Percentiles rank a stretch among this genome's conserved stretches.
These are phyloP conservation scores for Pandemis corylana DNA, from an alignment of 2,888 invertebrate species.

Conservation along the genomic window DNA sequence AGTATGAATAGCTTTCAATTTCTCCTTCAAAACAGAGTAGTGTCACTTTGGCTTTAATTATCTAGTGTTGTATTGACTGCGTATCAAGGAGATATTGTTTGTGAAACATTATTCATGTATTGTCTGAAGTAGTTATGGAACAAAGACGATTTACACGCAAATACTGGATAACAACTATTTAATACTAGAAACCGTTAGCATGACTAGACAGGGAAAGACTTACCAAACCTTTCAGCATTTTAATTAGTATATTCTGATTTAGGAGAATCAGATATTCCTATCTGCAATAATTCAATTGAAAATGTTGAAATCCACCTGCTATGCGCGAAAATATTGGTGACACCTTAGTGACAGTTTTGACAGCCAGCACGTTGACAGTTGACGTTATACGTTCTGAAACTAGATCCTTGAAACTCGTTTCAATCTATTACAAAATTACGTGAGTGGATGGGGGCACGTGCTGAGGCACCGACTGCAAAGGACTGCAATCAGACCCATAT, in stretches of 20 bases:
- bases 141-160: not conserved
- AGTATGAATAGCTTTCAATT: not conserved
- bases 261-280: not conserved
- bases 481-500: no score
- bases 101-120: conserved; percentile 4
- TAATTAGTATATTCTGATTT: conserved; percentile 7
- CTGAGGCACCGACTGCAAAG: no score
- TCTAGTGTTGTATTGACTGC: not conserved
- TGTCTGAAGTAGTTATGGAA: not conserved
- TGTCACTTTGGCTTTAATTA: not conserved
- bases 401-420: not conserved
- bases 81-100: conserved; percentile 1
- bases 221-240: conserved; percentile 38
- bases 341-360: conserved; percentile 9
- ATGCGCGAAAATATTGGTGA: not conserved
- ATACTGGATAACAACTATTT: conserved; percentile 5
- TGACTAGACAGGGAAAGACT: not conserved
- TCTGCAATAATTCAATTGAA: not conserved
- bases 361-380: conserved; percentile 4
- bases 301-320: conserved; percentile 15
- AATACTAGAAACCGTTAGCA: not conserved
- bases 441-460: no score
- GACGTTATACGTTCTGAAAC: not conserved
- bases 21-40: not conserved
- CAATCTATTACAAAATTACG: no score